Evolutionary conservation across 2,797 vertebrate genomes (phyloP), one percentile per base, ranked within the genome.

Genomic region (Microctenopoma stevenorrisi): DNA sequence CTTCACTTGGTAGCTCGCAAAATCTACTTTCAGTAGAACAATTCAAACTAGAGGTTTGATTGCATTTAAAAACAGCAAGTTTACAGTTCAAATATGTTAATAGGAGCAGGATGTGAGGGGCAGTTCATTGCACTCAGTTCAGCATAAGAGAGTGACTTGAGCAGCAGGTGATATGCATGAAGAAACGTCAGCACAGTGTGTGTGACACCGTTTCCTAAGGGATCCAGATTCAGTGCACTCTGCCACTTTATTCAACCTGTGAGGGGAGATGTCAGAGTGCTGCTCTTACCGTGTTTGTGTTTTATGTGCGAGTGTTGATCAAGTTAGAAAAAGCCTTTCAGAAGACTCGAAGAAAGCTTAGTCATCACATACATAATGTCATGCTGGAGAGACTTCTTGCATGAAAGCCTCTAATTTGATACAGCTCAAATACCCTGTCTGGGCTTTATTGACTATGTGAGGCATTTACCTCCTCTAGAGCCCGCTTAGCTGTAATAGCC

Each of bases 371-470:
- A 25, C 51, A 74, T 61, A 47, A 83, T 76, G 87, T 82, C 53
- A 84, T 47, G 68, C 54, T 35, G 33, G 42, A 75, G 53, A 66
- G 47, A 43, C 62, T 28, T 64, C 16, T 14, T 14, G 12, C 40
- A 42, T 44, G 6, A 44, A 44, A 54, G 55, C 37, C 0, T 3
- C 55, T 77, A 25, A 61, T 73, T 75, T 57, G 49, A 49, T 54
- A 16, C 40, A 18, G 51, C 53, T 72, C 68, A 38, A 69, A 64
- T 13, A 22, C 48, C 55, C 52, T 2, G 30, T 28, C 47, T 64
- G 50, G 43, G 14, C n/a, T 74, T 70, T 79, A 84, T 82, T 84
- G 76, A 76, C 62, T 49, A 44, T 18, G 61, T 26, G 42, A 71
- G 67, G 53, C 44, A 26, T 68, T 51, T 28, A 35, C 64, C 54